phyloP scores from a whole-genome alignment of 2,888 invertebrate genomes.

The Serrognathus titanus region DNA sequence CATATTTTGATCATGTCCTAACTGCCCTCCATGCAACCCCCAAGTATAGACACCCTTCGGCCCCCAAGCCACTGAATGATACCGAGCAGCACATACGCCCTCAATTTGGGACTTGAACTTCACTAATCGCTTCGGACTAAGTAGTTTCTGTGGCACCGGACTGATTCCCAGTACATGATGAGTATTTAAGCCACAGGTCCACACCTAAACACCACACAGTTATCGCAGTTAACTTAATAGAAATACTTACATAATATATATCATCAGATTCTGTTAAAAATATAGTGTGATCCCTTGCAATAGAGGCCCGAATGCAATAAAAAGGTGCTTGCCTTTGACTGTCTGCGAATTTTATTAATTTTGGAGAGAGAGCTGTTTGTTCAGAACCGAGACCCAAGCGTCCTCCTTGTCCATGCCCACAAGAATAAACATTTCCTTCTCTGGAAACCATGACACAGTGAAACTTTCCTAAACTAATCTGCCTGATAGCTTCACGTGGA shows the following conservation, averaged over 20 bases:
- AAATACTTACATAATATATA: slow-evolving; percentile 46
- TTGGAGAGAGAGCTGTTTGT: slow-evolving; percentile 56
- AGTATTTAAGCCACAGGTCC: slow-evolving; percentile 63
- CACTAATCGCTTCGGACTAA: slow-evolving; percentile 48
- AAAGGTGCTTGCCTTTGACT: slow-evolving; percentile 39
- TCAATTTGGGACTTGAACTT: slow-evolving; percentile 45
- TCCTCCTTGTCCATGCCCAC: slow-evolving; percentile 79
- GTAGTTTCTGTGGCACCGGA: slow-evolving; percentile 50
- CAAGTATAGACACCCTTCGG: slow-evolving; percentile 65
- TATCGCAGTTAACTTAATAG: background rate
- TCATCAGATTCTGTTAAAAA: slow-evolving; percentile 61
- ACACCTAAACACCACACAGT: slow-evolving; percentile 46
- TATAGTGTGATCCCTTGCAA: slow-evolving; percentile 66
- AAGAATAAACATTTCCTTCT: slow-evolving; percentile 63
- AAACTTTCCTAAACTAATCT: slow-evolving; percentile 71
- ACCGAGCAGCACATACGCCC: slow-evolving; percentile 65
- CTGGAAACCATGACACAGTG: slow-evolving; percentile 67
- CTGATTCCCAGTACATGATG: slow-evolving; percentile 62
- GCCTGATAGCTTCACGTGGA: slow-evolving; percentile 44
- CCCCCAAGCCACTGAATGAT: slow-evolving; percentile 70
- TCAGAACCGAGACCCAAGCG: slow-evolving; percentile 67
- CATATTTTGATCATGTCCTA: slow-evolving; percentile 61
- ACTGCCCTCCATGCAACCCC: slow-evolving; percentile 80
- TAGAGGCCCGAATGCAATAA: slow-evolving; percentile 53
- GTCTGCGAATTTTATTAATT: slow-evolving; percentile 41